Base-by-base conservation (phyloP, 2,888 invertebrate genomes). In the Tenthredo notha region DNA sequence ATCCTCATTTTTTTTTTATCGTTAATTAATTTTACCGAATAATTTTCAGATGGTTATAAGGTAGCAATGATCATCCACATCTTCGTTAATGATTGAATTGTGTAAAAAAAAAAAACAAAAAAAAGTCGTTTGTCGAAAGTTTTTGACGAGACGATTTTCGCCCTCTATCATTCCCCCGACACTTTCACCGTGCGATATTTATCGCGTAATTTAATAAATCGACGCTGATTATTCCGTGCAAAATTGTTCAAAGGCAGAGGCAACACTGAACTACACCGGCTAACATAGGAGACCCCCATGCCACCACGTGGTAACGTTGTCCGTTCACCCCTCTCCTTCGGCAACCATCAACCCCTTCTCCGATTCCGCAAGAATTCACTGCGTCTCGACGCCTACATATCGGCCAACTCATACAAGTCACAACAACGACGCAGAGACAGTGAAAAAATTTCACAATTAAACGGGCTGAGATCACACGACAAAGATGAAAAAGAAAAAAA, bases 221-320 rank as follows among this genome's bases (percentile, higher is more conserved):
- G 12, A 25, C 43, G 43, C 21, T 3, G 43, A 74, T 74, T 74
- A 74, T 74, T 25, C 72, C 40, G 72, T 74, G 72, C 89, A 89
- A 91, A 90, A 91, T 90, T 89, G 89, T 91, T 89, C 89, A 89
- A 91, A 89, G 90, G 90, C 91, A 89, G 89, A 88, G 33, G 89
- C 90, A 91, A 91, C 92, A 92, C 92, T 91, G 91, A 92, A 89
- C 88, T 88, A 89, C 88, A 89, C 90, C 37, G 89, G 89, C 89
- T 88, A 87, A 88, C 89, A 87, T 88, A 87, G 87, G 87, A n/a
- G 88, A 80, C 80, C 86, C 77, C n/a, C n/a, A n/a, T n/a, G 87
- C 89, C 89, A 88, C 92, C 92, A 92, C 92, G 92, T 92, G 92
- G 90, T 92, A 90, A 88, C 89, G 89, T 89, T 88, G 89, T 89